These are phyloP conservation scores for Papilio aristodemus DNA, from an alignment of 1,140 invertebrate species.

Conservation along the genomic window DNA sequence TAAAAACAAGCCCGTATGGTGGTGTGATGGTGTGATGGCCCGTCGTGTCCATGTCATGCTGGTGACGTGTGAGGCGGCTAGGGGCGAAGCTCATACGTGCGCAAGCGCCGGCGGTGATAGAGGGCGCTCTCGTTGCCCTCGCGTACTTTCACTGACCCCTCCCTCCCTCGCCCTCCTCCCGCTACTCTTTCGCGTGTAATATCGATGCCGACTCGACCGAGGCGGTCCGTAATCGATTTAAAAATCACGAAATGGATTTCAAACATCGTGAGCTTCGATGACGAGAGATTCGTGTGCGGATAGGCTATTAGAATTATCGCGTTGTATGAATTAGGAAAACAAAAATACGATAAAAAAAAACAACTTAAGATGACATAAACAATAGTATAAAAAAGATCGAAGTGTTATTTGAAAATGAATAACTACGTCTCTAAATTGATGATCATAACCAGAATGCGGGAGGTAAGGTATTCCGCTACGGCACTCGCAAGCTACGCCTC, in stretches of 20 bases:
- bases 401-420: slow-evolving; percentile 79
- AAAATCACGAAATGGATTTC: slow-evolving; percentile 41
- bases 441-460: slow-evolving; percentile 82
- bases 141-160: slow-evolving; percentile 72
- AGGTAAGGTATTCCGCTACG: slow-evolving; percentile 80
- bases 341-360: slow-evolving; percentile 50
- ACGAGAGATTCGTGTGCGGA: slow-evolving; percentile 65
- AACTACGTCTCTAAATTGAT: slow-evolving; percentile 81
- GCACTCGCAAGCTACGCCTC: slow-evolving; percentile 82
- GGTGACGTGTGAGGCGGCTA: slow-evolving; percentile 42
- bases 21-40: slow-evolving; percentile 37
- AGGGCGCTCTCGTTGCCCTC: slow-evolving; percentile 61
- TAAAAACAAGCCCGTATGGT: slow-evolving; percentile 57
- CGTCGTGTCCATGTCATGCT: slow-evolving; percentile 37
- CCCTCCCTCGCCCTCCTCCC: slow-evolving; percentile 45
- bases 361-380: slow-evolving; percentile 53
- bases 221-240: slow-evolving; percentile 39
- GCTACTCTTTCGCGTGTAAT: slow-evolving; percentile 40
- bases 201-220: slow-evolving; percentile 38
- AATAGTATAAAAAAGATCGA: slow-evolving; percentile 64
- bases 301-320: slow-evolving; percentile 72
- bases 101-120: slow-evolving; percentile 50
- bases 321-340: slow-evolving; percentile 74
- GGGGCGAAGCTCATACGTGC: slow-evolving; percentile 46
- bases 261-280: slow-evolving; percentile 60